Base-by-base conservation (phyloP, 2,797 vertebrate genomes). In the Oreortyx pictus region DNA sequence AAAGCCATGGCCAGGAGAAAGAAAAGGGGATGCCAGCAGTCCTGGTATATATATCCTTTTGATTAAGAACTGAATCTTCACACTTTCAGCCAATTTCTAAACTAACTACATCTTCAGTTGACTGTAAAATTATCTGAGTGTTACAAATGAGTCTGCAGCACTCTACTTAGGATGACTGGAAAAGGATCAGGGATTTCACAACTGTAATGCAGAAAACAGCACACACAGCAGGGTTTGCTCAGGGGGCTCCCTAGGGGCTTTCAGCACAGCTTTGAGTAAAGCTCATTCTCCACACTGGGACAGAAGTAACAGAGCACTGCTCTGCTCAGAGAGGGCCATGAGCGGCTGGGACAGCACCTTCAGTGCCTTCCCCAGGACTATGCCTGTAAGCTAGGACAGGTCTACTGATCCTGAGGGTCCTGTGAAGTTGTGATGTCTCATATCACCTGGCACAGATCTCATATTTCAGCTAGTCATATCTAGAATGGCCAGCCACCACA, bases 321-420 rank as follows among this genome's bases (percentile, higher is more conserved):
- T 52, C 61, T 46, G 29, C 46, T 54, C 37, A 37, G 23, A 79
- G 49, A 72, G 24, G 14, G 14, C 2, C 43, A 33, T 0, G 5
- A 20, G 33, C 66, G 44, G 35, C 8, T 25, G 27, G n/a, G 71
- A 41, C 44, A 29, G 33, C 11, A 49, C 0, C 0, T 15, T 20
- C 52, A 22, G 49, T 2, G 3, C 37, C 6, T 7, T 4, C 23
- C 20, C 22, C 39, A 56, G 35, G 31, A 83, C 9, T 22, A 49
- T 60, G 39, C 29, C 61, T 41, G 37, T 31, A 61, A 19, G 16
- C 56, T 64, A 60, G 50, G 37, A 43, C 3, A 60, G 62, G 33
- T 0, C 22, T 9, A 44, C 8, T 27, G 61, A 50, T 64, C 9
- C 25, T 29, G 6, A 37, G 29, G 73, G n/a, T 39, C 33, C 18